Evolutionary conservation across 2,888 invertebrate genomes (phyloP), one percentile per base, ranked within the genome.

Genomic region (Colletes collaris): DNA sequence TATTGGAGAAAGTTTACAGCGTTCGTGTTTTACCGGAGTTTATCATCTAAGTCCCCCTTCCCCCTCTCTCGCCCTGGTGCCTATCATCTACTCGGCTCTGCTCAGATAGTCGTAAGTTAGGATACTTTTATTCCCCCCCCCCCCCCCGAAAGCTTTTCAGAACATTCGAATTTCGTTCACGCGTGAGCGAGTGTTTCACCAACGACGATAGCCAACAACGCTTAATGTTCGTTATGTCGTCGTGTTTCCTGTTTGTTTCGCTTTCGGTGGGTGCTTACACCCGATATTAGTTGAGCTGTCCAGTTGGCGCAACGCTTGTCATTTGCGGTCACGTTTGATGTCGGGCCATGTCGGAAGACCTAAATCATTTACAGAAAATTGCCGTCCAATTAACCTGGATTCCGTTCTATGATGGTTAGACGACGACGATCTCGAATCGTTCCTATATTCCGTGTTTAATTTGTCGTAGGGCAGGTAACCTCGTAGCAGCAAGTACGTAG

Each of bases 1-100:
- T 91, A 91, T 90, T 89, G 89, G 89, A 85, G 89, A 91, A 91
- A 91, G 89, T 91, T 91, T 87, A 86, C 87, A 85, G 74, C 82
- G 84, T 87, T 88, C 87, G 87, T 89, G 89, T 88, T 90, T 89
- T 89, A 88, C 86, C 83, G 86, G 86, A 89, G 89, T 90, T 90
- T 87, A 90, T 90, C 90, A 89, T 87, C 87, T 83, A 76, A 82
- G 72, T 79, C 76, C 64, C 27, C 64, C 60, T 74, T 55, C 76
- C 63, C 27, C 64, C 63, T n/a, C 53, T 16, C 16, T 16, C 16
- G 16, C 16, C 70, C 56, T 60, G 27, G 27, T 37, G 75, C 53
- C 77, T 55, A 77, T 82, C 85, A 77, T 86, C 81, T 70, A 78
- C 81, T 84, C 46, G 77, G 59, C 73, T 70, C 73, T 73, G 69